Evolutionary conservation across 2,888 invertebrate species (phyloP).

Genomic region (Dicycla oo): DNA sequence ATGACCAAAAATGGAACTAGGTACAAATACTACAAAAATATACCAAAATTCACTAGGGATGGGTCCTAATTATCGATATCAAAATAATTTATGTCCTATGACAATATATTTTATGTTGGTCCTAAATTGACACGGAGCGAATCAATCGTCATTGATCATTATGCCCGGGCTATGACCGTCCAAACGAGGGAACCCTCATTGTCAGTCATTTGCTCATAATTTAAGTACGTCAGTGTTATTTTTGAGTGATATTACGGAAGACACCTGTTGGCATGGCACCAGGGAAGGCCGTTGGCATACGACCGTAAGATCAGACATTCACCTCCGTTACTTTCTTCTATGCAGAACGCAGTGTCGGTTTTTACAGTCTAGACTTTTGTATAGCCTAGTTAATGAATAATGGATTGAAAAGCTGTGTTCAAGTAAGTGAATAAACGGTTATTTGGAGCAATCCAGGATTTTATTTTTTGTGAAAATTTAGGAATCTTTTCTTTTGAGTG

Average conservation of each 20-base stretch:
- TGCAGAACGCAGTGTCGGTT: conserved; percentile 61
- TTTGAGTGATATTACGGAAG: conserved; percentile 29
- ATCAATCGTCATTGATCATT: conserved; percentile 31
- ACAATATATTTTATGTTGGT: not conserved
- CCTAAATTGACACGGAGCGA: conserved; percentile 23
- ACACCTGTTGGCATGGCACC: conserved; percentile 58
- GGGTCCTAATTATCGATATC: conserved; percentile 33
- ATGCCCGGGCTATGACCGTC: conserved; percentile 10
- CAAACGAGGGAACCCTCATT: conserved; percentile 17
- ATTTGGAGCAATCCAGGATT: not conserved
- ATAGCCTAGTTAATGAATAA: conserved; percentile 56
- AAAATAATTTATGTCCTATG: not conserved
- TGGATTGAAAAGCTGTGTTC: conserved; percentile 26
- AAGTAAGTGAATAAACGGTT: not conserved
- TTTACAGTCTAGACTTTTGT: conserved; percentile 56
- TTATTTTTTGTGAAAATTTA: not conserved
- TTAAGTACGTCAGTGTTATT: conserved; percentile 18
- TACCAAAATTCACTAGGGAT: conserved; percentile 13
- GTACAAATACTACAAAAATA: not conserved
- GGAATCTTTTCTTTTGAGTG: not conserved
- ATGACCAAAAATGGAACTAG: not conserved
- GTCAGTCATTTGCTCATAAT: conserved; percentile 25
- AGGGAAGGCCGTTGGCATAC: conserved; percentile 63
- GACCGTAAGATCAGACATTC: conserved; percentile 67
- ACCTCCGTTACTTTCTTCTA: conserved; percentile 71